These are phyloP conservation scores for human (Homo sapiens) DNA, from an alignment of 2,113 vertebrate species.

Conservation along the genomic window DNA sequence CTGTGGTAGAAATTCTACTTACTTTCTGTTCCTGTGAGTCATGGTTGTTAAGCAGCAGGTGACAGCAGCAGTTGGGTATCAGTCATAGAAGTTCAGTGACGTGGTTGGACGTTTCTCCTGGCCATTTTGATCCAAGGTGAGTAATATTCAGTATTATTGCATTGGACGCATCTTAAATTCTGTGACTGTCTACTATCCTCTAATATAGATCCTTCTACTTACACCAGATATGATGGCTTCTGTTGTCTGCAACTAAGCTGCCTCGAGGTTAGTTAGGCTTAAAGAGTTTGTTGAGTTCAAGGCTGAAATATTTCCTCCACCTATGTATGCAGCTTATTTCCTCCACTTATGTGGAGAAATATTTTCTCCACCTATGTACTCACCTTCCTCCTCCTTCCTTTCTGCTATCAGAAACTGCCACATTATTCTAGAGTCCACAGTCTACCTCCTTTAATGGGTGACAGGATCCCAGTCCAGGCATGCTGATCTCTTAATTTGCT, in stretches of 20 bases:
- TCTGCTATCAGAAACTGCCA: neutral
- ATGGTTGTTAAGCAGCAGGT: neutral
- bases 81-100: neutral
- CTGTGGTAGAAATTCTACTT: neutral
- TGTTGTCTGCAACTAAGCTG: conserved; percentile 17
- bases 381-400: neutral
- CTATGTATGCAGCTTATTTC: neutral
- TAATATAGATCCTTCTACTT: neutral
- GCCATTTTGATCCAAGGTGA: neutral
- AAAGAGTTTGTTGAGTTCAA: neutral
- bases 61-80: neutral
- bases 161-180: neutral
- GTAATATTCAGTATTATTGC: neutral
- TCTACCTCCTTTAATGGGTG: neutral
- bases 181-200: neutral
- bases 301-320: neutral
- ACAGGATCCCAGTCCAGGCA: neutral
- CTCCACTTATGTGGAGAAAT: neutral
- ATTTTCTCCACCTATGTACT: neutral
- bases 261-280: neutral
- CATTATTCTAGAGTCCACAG: neutral
- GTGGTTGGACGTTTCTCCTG: neutral
- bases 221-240: neutral
- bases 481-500: neutral
- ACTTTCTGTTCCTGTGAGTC: neutral